These are phyloP conservation scores for Leptoteleia sp. DNA, from an alignment of 1,140 invertebrate species.

Conservation along the genomic window DNA sequence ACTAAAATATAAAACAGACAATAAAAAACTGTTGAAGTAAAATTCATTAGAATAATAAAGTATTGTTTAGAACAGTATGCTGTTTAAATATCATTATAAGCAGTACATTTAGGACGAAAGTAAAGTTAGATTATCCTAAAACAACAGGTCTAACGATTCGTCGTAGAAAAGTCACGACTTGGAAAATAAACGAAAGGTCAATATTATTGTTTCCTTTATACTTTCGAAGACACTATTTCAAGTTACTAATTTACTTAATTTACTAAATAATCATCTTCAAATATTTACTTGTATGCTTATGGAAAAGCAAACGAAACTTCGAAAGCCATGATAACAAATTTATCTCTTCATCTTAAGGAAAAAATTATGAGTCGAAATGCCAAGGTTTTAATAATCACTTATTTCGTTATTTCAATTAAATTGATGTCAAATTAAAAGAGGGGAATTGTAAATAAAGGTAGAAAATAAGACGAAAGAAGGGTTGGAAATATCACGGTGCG, in stretches of 20 bases:
- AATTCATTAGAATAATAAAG: too few relatives aligned
- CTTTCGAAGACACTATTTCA: slow-evolving; percentile 3
- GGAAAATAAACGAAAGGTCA: background rate
- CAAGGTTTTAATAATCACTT: too few relatives aligned
- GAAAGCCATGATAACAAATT: background rate
- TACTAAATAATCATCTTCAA: slow-evolving; percentile 2
- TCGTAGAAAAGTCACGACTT: slow-evolving; percentile 3
- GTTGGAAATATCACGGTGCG: slow-evolving; percentile 68
- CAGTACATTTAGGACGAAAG: too few relatives aligned
- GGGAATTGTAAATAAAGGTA: too few relatives aligned
- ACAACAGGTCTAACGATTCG: slow-evolving; percentile 1
- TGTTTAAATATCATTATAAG: too few relatives aligned
- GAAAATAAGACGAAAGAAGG: too few relatives aligned
- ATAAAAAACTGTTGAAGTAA: too few relatives aligned
- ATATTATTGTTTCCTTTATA: slow-evolving; percentile 1
- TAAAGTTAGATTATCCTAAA: slow-evolving; percentile 1
- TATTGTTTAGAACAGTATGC: too few relatives aligned
- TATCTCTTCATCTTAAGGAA: background rate
- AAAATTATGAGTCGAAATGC: too few relatives aligned
- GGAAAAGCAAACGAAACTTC: background rate
- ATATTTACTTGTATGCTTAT: background rate
- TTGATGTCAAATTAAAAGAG: too few relatives aligned
- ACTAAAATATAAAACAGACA: too few relatives aligned
- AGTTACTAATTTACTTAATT: slow-evolving; percentile 10
- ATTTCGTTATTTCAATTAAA: too few relatives aligned